A percentile compares a stretch with the other conserved stretches of the same genome.
These are phyloP conservation scores for Micoletzkya japonica DNA, from an alignment of 2,888 invertebrate species.

Conservation along the genomic window DNA sequence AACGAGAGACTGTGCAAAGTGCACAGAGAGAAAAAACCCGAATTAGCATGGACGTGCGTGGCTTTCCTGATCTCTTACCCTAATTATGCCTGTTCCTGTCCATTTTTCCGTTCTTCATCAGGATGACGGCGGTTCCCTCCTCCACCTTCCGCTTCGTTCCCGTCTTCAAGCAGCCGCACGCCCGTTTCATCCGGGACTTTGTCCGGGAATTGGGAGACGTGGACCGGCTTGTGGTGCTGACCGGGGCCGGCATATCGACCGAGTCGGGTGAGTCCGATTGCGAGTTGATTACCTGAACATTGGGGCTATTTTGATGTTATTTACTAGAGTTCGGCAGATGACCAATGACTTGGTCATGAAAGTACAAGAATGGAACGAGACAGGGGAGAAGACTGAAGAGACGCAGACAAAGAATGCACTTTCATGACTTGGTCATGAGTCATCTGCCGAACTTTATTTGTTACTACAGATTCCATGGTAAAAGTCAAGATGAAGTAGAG, in stretches of 20 bases:
- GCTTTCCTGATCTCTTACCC: too few species aligned
- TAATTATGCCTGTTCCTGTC: neutral
- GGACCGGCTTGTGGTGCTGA: slow-evolving; percentile 73
- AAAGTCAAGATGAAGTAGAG: too few species aligned
- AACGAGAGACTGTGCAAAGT: too few species aligned
- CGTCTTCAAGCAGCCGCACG: slow-evolving; percentile 1
- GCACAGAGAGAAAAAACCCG: too few species aligned
- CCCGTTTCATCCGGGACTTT: slow-evolving; percentile 8
- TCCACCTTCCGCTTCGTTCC: slow-evolving; percentile 24
- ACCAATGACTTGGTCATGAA: too few species aligned
- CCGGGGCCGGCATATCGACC: slow-evolving; percentile 94
- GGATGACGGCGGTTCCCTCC: neutral
- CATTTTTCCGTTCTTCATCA: neutral
- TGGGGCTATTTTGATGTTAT: neutral
- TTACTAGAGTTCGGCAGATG: neutral
- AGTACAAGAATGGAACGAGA: too few species aligned
- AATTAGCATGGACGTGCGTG: too few species aligned
- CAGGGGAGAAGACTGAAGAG: too few species aligned
- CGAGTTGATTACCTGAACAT: neutral
- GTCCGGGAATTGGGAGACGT: slow-evolving; percentile 26
- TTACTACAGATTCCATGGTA: too few species aligned
- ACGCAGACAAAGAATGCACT: too few species aligned
- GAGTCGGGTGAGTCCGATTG: slow-evolving; percentile 72
- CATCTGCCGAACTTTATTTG: too few species aligned
- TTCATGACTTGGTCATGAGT: too few species aligned